Evolutionary conservation across 1,140 invertebrate species (phyloP), one percentile per base, ranked within the genome.

Genomic region (Ectropis grisescens): DNA sequence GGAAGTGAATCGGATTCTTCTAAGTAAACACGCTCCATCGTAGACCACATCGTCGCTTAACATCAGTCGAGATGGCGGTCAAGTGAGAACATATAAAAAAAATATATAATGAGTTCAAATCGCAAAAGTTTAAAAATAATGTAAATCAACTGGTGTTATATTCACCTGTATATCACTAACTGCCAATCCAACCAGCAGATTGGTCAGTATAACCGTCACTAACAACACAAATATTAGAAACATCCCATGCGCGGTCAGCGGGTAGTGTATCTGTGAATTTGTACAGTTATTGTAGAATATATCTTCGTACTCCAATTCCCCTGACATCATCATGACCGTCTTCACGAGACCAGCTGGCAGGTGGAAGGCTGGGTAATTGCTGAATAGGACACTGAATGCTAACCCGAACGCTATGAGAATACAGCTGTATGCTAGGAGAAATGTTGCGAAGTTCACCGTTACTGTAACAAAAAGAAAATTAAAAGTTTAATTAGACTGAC

Each of bases 261-360:
- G 86, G 60, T 90, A 90, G 22, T 78, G 78, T 30, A 87, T 74
- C 1, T 84, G 69, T 1, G 64, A 56, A 1, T 75, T 56, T 2
- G 74, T 58, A 5, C 81, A 61, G 4, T 89, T 76, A 10, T 85
- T 82, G 51, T 91, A 93, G 57, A 94, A 94, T 31, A 93, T 88
- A 40, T 93, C 91, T 57, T 94, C 92, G 50, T 91, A 94, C 61
- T 94, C 92, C 14, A 95, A 68, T 58, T 95, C 91, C 0, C 93
- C 93, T 0, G 92, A 91, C 92, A 95, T 93, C 93, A 95, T 94
- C 26, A 94, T 90, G 2, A 94, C 86, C 0, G 91, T 91, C 78
- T 94, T 95, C 0, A 94, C 62, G 0, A 93, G 54, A 0, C 86
- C 85, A 33, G 86, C 74, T 0, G 84, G 62, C 1, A 90, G 82